phyloP scores from a whole-genome alignment of 2,113 vertebrate species.

The Lepidiolamprologus cunningtoni region DNA sequence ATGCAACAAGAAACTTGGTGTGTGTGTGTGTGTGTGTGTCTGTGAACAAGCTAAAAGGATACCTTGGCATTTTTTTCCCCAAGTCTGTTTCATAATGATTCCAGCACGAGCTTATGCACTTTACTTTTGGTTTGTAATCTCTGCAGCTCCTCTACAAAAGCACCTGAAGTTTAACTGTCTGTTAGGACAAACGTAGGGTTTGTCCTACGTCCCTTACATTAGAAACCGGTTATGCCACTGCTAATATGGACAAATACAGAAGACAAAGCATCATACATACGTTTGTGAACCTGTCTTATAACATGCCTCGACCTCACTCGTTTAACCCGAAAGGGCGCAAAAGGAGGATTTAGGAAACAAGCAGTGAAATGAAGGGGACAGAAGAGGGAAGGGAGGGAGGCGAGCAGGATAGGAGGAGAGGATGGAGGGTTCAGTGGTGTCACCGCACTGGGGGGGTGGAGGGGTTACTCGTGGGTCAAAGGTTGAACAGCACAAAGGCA shows the following conservation, averaged over 20 bases:
- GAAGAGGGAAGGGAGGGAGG: neutral
- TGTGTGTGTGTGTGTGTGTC: neutral
- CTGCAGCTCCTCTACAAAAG: neutral
- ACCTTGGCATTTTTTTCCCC: neutral
- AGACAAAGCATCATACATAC: neutral
- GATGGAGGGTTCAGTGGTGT: conserved; percentile 38
- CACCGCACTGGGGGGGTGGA: neutral
- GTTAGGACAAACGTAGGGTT: neutral
- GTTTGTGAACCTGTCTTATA: neutral
- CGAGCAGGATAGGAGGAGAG: neutral
- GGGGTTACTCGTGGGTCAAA: conserved; percentile 31
- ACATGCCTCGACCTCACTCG: neutral
- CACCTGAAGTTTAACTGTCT: neutral
- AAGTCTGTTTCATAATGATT: neutral
- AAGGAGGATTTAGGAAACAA: conserved; percentile 19
- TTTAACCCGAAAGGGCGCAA: neutral
- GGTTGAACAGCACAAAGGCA: conserved; percentile 19
- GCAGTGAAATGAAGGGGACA: conserved; percentile 38
- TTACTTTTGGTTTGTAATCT: neutral
- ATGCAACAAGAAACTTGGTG: conserved; percentile 48
- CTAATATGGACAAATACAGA: neutral
- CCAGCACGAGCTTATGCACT: neutral
- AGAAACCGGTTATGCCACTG: neutral
- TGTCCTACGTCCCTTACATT: neutral
- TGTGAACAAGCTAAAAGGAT: neutral